Conservation (phyloP, 2,888 invertebrate genomes). For the Thera obeliscata region DNA sequence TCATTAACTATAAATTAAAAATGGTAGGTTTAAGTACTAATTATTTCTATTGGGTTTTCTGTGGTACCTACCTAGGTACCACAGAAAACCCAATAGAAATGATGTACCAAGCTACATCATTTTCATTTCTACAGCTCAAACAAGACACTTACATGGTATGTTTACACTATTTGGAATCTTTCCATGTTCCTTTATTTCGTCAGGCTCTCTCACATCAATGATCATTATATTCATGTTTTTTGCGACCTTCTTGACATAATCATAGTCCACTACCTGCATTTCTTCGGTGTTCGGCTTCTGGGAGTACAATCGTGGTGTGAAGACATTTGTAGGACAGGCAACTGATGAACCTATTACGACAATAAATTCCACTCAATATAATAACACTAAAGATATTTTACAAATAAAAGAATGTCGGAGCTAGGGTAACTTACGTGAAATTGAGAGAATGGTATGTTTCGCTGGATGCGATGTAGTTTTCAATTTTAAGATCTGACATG, state of each 20-base stretch:
- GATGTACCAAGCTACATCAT: no score
- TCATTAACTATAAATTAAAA: not conserved
- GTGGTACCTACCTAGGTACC: no score
- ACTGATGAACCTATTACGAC: slow-evolving; percentile 24
- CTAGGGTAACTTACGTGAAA: slow-evolving; percentile 14
- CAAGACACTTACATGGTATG: slow-evolving; percentile 87
- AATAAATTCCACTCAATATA: no score
- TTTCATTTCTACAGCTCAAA: not conserved
- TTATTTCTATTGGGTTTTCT: no score
- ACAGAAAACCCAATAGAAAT: no score
- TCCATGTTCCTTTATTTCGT: slow-evolving; percentile 88
- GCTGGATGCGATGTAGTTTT: slow-evolving; percentile 3
- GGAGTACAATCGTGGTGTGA: slow-evolving; percentile 50
- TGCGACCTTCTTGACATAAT: slow-evolving; percentile 72
- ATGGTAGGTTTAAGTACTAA: no score
- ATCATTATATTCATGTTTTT: slow-evolving; percentile 71
- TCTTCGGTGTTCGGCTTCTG: slow-evolving; percentile 49
- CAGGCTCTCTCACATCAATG: slow-evolving; percentile 91
- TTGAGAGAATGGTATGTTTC: slow-evolving; percentile 1
- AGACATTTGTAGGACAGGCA: slow-evolving; percentile 19
- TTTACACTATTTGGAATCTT: slow-evolving; percentile 89
- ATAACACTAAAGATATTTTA: no score
- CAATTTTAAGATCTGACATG: slow-evolving; percentile 10
- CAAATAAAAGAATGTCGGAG: not conserved
- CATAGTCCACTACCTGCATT: slow-evolving; percentile 66